These are phyloP conservation scores for Choristoneura rosaceana DNA, from an alignment of 2,888 invertebrate species.

Conservation along the genomic window DNA sequence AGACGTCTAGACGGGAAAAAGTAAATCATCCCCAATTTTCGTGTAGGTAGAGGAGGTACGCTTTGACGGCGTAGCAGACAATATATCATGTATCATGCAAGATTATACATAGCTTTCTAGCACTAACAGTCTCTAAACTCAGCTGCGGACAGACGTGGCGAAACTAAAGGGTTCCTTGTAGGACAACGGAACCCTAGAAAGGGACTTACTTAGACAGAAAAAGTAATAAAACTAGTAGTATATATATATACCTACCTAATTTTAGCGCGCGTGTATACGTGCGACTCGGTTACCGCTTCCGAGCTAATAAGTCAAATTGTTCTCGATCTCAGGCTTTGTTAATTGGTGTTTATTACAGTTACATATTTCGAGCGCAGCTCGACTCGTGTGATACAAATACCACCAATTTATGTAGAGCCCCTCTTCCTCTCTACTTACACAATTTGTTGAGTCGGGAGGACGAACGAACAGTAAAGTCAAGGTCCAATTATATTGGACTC, in stretches of 20 bases:
- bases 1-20: too few species aligned
- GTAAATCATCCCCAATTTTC: too few species aligned
- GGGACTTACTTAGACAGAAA: neutral
- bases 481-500: conserved; percentile 64
- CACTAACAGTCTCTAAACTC: too few species aligned
- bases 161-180: too few species aligned
- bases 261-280: conserved; percentile 6
- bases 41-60: too few species aligned
- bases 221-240: neutral
- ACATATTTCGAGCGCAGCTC: conserved; percentile 74
- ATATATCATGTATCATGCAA: too few species aligned
- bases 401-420: conserved; percentile 61
- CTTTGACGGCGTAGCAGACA: too few species aligned
- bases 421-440: conserved; percentile 46
- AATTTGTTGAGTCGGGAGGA: conserved; percentile 46
- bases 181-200: too few species aligned
- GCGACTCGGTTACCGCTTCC: conserved; percentile 46
- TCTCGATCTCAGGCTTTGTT: conserved; percentile 76
- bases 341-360: conserved; percentile 81
- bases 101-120: too few species aligned
- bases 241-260: neutral
- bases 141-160: too few species aligned
- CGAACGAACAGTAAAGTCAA: conserved; percentile 53
- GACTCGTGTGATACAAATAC: conserved; percentile 65
- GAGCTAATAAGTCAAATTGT: conserved; percentile 66